Base-by-base conservation (phyloP, 2,888 invertebrate genomes). In the Heterodera filipjevi region DNA sequence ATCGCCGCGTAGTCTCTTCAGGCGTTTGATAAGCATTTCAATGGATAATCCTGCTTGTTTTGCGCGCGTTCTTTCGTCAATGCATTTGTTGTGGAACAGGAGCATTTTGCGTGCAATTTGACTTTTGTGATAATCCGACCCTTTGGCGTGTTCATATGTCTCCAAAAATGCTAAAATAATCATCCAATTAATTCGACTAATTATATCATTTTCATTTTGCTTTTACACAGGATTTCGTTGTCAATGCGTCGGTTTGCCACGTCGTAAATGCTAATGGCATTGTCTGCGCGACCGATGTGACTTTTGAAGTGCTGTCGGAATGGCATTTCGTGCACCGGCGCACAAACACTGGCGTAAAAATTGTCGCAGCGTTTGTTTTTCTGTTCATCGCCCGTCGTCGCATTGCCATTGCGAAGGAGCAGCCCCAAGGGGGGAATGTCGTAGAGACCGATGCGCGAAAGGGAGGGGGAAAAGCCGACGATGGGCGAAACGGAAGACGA, bases 41-140 rank as follows among this genome's bases (percentile, higher is more conserved):
- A 68, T 68, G 33, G 68, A n/a, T 3, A 32, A 8, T 22, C 33
- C 68, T 19, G 33, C 35, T 22, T 68, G 68, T 22, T 68, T 68
- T 68, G 32, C 35, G 33, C 68, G 32, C 14, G 32, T 68, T 22
- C 35, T 68, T 35, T 68, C 68, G 22, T 68, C 68, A 19, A 68
- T 22, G 35, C 68, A 68, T 35, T 32, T 68, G 33, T 68, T 35
- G 35, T 68, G 35, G 68, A 35, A 68, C 19, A 33, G 5, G 3
- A 68, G 68, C 68, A 68, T 68, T 68, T 68, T 32, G 16, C 68
- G 68, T n/a, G 68, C 68, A 22, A 68, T 68, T 68, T 32, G 68
- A 35, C 68, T 68, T 68, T 22, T 68, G 68, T 35, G 33, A 33
- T 19, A 68, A 35, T 68, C 68, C 68, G 68, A 68, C 35, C 35